Percentiles rank a stretch among this genome's conserved stretches.
phyloP scores from a whole-genome alignment of 2,113 vertebrate genomes.

The Eptesicus fuscus region DNA sequence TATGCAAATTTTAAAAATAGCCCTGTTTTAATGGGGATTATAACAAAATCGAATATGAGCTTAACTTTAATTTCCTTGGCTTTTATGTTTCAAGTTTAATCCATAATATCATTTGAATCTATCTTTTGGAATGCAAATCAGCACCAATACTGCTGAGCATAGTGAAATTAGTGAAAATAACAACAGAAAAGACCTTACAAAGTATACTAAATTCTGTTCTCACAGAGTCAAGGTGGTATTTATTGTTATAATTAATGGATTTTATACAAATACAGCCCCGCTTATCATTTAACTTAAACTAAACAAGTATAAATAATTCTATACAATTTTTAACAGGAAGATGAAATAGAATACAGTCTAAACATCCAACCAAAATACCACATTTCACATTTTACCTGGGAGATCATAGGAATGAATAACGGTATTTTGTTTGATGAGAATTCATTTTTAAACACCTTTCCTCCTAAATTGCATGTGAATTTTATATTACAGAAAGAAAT shows the following conservation, averaged over 20 bases:
- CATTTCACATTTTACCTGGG: not conserved
- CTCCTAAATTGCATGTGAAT: not conserved
- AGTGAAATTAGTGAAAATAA: conserved; percentile 45
- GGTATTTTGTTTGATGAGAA: not conserved
- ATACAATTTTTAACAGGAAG: not conserved
- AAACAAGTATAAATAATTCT: not conserved
- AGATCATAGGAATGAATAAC: not conserved
- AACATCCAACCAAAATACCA: not conserved
- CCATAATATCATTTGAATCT: conserved; percentile 29
- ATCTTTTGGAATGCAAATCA: conserved; percentile 65
- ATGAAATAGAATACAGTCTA: not conserved
- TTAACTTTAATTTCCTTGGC: conserved; percentile 61
- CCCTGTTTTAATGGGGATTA: conserved; percentile 52
- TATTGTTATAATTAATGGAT: not conserved
- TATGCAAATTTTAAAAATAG: conserved; percentile 37
- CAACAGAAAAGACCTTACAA: conserved; percentile 2
- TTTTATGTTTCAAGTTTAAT: conserved; percentile 72
- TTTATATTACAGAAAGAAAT: not conserved
- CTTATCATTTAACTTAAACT: not conserved
- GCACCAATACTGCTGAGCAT: not conserved
- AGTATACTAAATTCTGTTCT: not conserved
- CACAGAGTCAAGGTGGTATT: not conserved
- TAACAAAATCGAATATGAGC: conserved; percentile 54
- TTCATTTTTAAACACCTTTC: not conserved
- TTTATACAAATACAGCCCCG: not conserved